A percentile compares a stretch with the other conserved stretches of the same genome.
Conservation (phyloP, 2,888 invertebrate species). For the Oscheius sp. region DNA sequence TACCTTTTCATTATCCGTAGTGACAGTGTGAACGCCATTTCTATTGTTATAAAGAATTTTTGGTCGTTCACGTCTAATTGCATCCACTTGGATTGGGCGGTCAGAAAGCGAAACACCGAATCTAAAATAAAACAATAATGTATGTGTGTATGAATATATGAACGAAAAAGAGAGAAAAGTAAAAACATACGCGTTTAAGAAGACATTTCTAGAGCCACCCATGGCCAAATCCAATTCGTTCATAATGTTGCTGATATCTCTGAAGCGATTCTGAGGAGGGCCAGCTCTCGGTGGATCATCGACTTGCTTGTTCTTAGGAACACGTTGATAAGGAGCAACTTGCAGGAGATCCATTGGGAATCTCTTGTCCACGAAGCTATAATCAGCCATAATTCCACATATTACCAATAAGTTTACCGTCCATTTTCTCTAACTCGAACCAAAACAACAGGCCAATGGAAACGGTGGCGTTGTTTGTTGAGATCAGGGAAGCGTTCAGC, state of each 20-base stretch:
- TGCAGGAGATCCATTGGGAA: conserved; percentile 28
- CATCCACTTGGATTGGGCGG: conserved; percentile 18
- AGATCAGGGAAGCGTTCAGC: conserved; percentile 16
- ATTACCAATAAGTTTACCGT: neutral
- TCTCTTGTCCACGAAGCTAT: neutral
- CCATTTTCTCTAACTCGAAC: neutral
- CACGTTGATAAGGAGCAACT: conserved; percentile 29
- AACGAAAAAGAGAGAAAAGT: too few relatives aligned
- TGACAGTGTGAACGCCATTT: neutral
- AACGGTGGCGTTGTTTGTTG: neutral
- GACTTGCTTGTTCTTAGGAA: conserved; percentile 23
- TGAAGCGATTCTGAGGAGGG: conserved; percentile 28
- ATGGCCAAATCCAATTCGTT: conserved; percentile 31
- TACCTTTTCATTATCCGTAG: conserved; percentile 2
- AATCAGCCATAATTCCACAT: too few relatives aligned
- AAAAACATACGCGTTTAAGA: conserved; percentile 26
- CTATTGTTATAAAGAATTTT: conserved; percentile 12
- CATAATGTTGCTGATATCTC: conserved; percentile 23
- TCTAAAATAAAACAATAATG: conserved; percentile 19
- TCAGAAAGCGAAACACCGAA: conserved; percentile 28
- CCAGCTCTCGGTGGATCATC: conserved; percentile 28
- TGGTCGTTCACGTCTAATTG: conserved; percentile 27
- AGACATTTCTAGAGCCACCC: conserved; percentile 20
- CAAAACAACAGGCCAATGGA: conserved; percentile 30
- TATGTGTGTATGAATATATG: too few relatives aligned